Base-by-base conservation (phyloP, 2,113 vertebrate genomes). In the Psilopogon haemacephalus region DNA sequence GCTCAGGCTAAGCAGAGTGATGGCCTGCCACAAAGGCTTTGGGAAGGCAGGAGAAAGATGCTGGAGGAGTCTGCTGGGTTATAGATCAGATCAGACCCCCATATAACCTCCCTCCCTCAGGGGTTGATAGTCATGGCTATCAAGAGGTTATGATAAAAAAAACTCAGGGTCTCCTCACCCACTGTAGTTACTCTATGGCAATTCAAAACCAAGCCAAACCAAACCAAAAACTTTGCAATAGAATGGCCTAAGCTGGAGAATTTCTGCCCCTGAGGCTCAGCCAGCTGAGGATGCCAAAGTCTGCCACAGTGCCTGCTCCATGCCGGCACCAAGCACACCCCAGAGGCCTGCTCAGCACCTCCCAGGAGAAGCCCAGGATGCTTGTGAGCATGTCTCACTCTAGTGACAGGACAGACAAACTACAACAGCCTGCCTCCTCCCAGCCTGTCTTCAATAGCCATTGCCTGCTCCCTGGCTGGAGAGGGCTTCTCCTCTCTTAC, bases 371-470 rank as follows among this genome's bases (percentile, higher is more conserved):
- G 38, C n/a, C 28, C 87, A 64, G 55, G 30, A 93, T 95, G 91
- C 60, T 94, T 77, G 78, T 92, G 91, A 93, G 68, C 93, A 85
- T 95, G 89, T 95, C 94, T 96, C 91, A 92, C 93, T 92, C 96
- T 96, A 94, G 94, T 95, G 94, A 93, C 94, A 86, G 84, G 71
- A 93, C 78, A 67, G 78, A 71, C 52, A 86, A 92, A 96, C 94
- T 96, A 28, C 95, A 96, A 37, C 81, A 94, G 46, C 28, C 50
- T 89, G n/a, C 32, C 35, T 20, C 78, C 75, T 86, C 52, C 70
- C 68, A 81, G 21, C 15, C 71, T 73, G 37, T 63, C 20, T 90
- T 48, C 33, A 37, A 37, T 59, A 77, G 50, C 70, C 40, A 6
- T 63, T 59, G 56, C 44, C 74, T 6, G 18, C 16, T 82, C 18